Evolutionary conservation across 1,140 invertebrate species (phyloP).

Genomic region (Drosophila virilis): DNA sequence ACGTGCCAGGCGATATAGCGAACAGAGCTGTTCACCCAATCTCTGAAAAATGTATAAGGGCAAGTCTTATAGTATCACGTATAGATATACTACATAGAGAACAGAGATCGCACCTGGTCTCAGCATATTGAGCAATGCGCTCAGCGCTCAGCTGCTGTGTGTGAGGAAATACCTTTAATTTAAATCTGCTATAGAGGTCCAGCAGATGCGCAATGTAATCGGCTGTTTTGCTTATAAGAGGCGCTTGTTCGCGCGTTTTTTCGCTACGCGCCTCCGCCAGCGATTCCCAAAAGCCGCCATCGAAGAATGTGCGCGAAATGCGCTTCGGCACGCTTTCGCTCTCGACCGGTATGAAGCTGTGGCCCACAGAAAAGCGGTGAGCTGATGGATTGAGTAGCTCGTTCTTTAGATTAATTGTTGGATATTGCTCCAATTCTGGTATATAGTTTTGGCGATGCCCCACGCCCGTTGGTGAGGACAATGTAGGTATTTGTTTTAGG

Average conservation of each 20-base stretch:
- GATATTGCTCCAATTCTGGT: conserved; percentile 43
- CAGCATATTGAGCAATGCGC: conserved; percentile 81
- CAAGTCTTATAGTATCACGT: too few species aligned
- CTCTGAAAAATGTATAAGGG: conserved; percentile 54
- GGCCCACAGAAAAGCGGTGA: conserved; percentile 26
- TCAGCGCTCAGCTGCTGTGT: conserved; percentile 75
- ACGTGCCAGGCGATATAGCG: conserved; percentile 94
- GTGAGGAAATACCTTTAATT: conserved; percentile 82
- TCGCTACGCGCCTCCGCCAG: conserved; percentile 84
- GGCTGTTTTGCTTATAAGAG: conserved; percentile 76
- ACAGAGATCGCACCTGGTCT: conserved; percentile 77
- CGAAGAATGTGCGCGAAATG: conserved; percentile 85
- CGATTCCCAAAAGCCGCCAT: conserved; percentile 86
- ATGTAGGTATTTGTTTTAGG: conserved; percentile 55
- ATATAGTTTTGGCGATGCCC: conserved; percentile 15
- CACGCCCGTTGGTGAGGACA: conserved; percentile 18
- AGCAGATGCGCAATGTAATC: conserved; percentile 69
- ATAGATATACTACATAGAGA: neutral
- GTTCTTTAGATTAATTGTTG: conserved; percentile 45
- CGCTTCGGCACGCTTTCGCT: conserved; percentile 85
- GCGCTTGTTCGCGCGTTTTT: conserved; percentile 78
- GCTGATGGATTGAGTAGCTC: conserved; percentile 38
- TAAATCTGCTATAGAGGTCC: conserved; percentile 66
- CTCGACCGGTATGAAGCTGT: conserved; percentile 82
- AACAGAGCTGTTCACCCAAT: conserved; percentile 87